These are phyloP conservation scores for Spheniscus humboldti DNA, from an alignment of 2,797 vertebrate species.

Conservation along the genomic window DNA sequence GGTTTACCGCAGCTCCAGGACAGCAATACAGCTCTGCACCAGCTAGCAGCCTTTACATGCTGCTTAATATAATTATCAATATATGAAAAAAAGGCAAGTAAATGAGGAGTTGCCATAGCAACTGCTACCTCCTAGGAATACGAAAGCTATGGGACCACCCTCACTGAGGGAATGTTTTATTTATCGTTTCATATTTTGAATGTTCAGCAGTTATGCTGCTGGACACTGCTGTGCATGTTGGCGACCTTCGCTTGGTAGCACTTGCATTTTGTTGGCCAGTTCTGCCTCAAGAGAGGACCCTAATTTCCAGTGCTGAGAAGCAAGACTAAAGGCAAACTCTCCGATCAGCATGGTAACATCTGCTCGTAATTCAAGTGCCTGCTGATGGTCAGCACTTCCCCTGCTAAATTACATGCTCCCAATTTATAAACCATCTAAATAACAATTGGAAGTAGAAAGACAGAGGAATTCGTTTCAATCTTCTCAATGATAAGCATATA, in stretches of 20 bases:
- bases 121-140: constrained; percentile 47
- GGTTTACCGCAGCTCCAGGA: not conserved
- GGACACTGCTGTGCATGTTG: not conserved
- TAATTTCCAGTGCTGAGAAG: not conserved
- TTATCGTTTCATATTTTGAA: not conserved
- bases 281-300: not conserved
- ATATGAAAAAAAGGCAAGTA: not conserved
- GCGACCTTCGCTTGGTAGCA: not conserved
- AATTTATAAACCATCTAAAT: not conserved
- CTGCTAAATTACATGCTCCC: not conserved
- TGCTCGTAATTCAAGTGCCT: not conserved
- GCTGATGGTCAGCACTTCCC: constrained; percentile 34
- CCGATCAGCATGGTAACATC: not conserved
- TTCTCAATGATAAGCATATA: not conserved
- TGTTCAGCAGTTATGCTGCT: not conserved
- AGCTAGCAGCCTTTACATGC: not conserved
- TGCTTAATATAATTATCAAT: constrained; percentile 54
- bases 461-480: not conserved
- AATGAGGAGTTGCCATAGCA: constrained; percentile 58
- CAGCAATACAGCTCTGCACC: not conserved
- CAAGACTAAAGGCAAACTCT: not conserved
- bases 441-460: not conserved
- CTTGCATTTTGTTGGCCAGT: not conserved
- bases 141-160: not conserved
- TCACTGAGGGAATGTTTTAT: constrained; percentile 6